A percentile compares a stretch with the other conserved stretches of the same genome.
Evolutionary conservation across 2,113 vertebrate genomes (phyloP).

Genomic region (Menura novaehollandiae): DNA sequence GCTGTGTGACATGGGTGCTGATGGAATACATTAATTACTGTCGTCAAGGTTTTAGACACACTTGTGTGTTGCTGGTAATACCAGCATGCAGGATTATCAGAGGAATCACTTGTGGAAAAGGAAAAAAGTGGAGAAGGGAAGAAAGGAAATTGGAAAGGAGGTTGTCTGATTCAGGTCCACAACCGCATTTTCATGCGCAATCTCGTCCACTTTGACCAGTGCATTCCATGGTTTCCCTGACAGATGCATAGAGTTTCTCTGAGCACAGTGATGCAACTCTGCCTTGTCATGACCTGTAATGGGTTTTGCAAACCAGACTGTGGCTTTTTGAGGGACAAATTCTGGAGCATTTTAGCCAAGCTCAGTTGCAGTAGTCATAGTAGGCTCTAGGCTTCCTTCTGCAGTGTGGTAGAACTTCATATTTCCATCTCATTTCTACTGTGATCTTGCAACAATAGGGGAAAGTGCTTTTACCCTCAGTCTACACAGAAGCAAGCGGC

Average conservation of each 20-base stretch:
- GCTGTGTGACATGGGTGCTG: constrained; percentile 61
- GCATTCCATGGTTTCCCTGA: neutral
- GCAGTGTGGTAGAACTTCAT: neutral
- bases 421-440: neutral
- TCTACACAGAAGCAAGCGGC: neutral
- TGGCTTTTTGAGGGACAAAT: neutral
- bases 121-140: neutral
- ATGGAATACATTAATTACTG: constrained; percentile 71
- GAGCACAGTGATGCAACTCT: neutral
- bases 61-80: constrained; percentile 51
- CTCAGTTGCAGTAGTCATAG: neutral
- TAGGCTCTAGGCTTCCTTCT: neutral
- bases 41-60: constrained; percentile 71
- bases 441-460: neutral
- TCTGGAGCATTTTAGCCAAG: neutral
- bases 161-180: neutral
- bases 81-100: constrained; percentile 35
- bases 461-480: neutral
- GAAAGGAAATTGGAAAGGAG: neutral
- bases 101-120: neutral
- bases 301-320: neutral
- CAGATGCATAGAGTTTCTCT: neutral
- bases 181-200: neutral
- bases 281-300: neutral
- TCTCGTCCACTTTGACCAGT: neutral